These are phyloP conservation scores for Dissostichus mawsoni DNA, from an alignment of 2,113 vertebrate species.

Conservation along the genomic window DNA sequence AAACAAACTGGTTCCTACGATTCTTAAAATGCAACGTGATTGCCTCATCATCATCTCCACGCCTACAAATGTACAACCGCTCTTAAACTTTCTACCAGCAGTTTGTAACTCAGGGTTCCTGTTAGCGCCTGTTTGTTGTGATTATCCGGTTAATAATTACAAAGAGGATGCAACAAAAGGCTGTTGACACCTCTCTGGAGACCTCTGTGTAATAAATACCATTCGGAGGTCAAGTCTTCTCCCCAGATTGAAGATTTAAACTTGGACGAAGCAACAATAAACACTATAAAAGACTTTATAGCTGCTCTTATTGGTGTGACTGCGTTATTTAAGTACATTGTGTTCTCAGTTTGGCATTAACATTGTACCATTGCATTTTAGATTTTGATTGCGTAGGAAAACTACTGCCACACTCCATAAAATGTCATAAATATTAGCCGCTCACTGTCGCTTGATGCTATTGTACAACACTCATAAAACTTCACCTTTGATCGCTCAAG, in stretches of 20 bases:
- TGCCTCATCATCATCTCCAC: background rate
- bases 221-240: background rate
- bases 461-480: slow-evolving; percentile 23
- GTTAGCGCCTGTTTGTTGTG: background rate
- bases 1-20: background rate
- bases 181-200: background rate
- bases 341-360: no score
- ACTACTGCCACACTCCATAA: background rate
- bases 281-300: background rate
- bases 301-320: background rate
- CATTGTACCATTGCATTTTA: no score
- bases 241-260: no score
- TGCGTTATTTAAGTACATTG: no score
- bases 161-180: background rate
- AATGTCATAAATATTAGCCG: slow-evolving; percentile 10
- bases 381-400: background rate
- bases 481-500: slow-evolving; percentile 25
- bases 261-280: no score
- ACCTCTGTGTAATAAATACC: background rate
- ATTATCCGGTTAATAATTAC: slow-evolving; percentile 24
- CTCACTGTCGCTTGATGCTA: background rate
- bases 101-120: background rate
- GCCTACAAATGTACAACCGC: no score
- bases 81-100: background rate
- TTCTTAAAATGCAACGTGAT: background rate